Conservation (phyloP, 2,113 vertebrate genomes). For the Acrocephalus arundinaceus region DNA sequence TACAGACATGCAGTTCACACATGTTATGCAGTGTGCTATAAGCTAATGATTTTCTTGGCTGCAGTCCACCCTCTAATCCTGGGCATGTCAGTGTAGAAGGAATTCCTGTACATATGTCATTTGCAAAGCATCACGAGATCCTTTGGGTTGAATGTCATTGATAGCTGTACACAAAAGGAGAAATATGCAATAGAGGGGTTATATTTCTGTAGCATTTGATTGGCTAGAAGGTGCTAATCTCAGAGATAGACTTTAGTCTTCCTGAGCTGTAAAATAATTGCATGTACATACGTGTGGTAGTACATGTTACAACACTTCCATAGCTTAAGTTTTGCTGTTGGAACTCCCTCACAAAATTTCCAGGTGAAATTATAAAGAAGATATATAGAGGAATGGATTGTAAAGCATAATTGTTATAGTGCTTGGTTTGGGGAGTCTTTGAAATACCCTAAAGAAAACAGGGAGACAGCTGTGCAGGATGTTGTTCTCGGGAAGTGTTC, state of each 20-base stretch:
- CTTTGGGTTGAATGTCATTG: neutral
- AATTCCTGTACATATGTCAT: conserved; percentile 1
- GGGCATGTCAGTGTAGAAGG: neutral
- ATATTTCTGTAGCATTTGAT: neutral
- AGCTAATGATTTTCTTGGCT: conserved; percentile 45
- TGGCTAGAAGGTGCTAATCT: neutral
- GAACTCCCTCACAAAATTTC: neutral
- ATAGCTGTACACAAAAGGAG: neutral
- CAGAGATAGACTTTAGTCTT: neutral
- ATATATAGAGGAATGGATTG: neutral
- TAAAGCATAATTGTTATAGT: neutral
- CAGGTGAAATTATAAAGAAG: neutral
- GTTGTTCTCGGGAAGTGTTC: neutral
- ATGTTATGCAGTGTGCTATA: neutral
- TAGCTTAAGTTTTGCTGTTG: neutral
- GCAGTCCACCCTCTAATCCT: neutral
- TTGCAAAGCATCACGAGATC: neutral
- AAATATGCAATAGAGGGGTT: neutral
- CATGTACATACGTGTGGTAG: accelerated
- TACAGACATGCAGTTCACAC: neutral
- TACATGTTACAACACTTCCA: neutral
- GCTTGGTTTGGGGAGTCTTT: neutral
- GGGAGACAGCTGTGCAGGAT: neutral
- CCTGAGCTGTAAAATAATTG: neutral
- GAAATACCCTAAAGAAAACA: neutral